phyloP scores from a whole-genome alignment of 1,140 invertebrate genomes.

The Eciton burchellii region DNA sequence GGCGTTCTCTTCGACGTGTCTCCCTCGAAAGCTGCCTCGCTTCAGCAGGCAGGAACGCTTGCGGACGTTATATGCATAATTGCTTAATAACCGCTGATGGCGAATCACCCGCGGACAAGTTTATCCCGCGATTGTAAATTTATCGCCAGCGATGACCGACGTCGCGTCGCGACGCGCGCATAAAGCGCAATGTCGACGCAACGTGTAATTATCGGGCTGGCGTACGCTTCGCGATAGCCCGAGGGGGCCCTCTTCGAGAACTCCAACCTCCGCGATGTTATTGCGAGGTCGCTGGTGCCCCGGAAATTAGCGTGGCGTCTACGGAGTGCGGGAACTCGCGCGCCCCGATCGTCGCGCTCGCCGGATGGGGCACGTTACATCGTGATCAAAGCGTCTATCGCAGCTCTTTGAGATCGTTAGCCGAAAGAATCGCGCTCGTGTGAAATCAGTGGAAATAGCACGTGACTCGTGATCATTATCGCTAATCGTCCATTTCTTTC shows the following conservation, averaged over 20 bases:
- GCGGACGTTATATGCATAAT: no score
- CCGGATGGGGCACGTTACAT: conserved; percentile 4
- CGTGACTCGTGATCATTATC: neutral
- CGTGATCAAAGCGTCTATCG: neutral
- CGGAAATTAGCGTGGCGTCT: conserved; percentile 33
- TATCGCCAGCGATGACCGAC: conserved; percentile 6
- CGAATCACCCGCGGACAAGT: conserved; percentile 3
- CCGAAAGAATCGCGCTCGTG: conserved; percentile 28
- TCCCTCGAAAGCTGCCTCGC: neutral
- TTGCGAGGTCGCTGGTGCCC: conserved; percentile 37
- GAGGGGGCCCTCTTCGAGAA: conserved; percentile 64
- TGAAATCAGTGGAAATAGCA: neutral
- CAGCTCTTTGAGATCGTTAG: conserved; percentile 20
- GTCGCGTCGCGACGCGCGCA: conserved; percentile 44
- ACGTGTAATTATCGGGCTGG: conserved; percentile 74
- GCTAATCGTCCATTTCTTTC: neutral
- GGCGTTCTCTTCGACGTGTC: neutral
- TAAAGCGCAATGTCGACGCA: conserved; percentile 73
- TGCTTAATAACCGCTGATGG: conserved; percentile 50
- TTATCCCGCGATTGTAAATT: neutral
- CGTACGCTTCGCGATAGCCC: conserved; percentile 63
- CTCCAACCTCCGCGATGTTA: conserved; percentile 70
- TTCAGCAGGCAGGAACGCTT: neutral
- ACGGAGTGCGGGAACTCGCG: neutral
- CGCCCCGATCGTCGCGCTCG: conserved; percentile 20